These are phyloP conservation scores for Tromatobia lineatoria DNA, from an alignment of 2,888 invertebrate genomes.

Conservation along the genomic window DNA sequence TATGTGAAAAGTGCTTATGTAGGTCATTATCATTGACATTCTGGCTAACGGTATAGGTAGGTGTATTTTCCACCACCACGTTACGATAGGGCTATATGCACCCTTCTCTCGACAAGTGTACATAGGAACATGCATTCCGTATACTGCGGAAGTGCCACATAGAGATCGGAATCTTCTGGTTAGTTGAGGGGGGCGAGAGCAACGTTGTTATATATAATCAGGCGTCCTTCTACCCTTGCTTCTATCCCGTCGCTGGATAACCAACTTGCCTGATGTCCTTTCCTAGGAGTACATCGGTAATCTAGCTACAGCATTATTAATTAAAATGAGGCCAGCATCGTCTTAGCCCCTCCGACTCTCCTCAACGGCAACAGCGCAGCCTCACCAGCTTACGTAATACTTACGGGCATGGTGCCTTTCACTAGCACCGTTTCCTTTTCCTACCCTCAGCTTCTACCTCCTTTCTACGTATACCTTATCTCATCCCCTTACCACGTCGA, in stretches of 20 bases:
- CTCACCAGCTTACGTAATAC: constrained; percentile 66
- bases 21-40: constrained; percentile 9
- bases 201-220: constrained; percentile 35
- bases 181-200: constrained; percentile 35
- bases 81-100: constrained; percentile 48
- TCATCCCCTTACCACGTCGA: constrained; percentile 63
- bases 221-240: constrained; percentile 1
- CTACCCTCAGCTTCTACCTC: constrained; percentile 20
- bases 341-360: constrained; percentile 58
- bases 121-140: constrained; percentile 46
- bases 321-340: constrained; percentile 69
- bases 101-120: not conserved
- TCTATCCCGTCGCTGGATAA: constrained; percentile 5
- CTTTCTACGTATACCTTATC: constrained; percentile 55
- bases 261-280: constrained; percentile 44
- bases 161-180: constrained; percentile 63
- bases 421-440: constrained; percentile 38
- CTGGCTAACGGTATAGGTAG: not conserved
- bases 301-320: constrained; percentile 66
- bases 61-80: constrained; percentile 22
- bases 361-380: constrained; percentile 30
- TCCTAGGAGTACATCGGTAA: constrained; percentile 36
- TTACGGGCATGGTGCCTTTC: constrained; percentile 51
- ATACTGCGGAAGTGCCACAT: constrained; percentile 49
- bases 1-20: constrained; percentile 6